Conservation (phyloP, 2,888 invertebrate species). For the Kryphioiulus occultus region DNA sequence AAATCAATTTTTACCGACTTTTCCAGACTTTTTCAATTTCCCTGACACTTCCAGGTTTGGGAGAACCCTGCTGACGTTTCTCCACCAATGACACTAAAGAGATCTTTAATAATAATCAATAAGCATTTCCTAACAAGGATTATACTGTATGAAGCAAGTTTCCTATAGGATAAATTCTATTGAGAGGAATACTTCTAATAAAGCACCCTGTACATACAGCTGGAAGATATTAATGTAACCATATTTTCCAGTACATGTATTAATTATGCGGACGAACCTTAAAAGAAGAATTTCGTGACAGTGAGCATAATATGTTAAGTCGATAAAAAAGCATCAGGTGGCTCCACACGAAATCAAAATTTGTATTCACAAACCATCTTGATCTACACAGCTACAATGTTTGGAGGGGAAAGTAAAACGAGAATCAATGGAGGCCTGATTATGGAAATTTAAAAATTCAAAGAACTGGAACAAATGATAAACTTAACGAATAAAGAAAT, state of each 20-base stretch:
- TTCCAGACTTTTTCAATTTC: no score
- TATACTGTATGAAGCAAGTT: no score
- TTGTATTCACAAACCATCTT: neutral
- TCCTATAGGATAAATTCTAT: no score
- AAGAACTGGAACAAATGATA: neutral
- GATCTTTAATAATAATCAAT: no score
- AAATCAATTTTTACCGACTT: no score
- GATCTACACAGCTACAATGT: neutral
- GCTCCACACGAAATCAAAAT: neutral
- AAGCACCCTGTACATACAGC: neutral
- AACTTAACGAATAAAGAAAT: neutral
- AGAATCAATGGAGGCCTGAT: conserved; percentile 9
- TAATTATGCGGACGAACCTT: neutral
- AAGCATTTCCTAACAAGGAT: no score
- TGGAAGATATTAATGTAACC: neutral
- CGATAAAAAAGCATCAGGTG: neutral
- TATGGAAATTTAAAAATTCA: neutral
- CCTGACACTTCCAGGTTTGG: no score
- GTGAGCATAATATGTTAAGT: neutral
- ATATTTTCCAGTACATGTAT: neutral
- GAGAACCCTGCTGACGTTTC: no score
- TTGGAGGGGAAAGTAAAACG: conserved; percentile 12
- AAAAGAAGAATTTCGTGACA: neutral
- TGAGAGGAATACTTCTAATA: no score
- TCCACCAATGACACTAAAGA: no score